phyloP scores from a whole-genome alignment of 2,113 vertebrate species.

The Tonatia bakeri region DNA sequence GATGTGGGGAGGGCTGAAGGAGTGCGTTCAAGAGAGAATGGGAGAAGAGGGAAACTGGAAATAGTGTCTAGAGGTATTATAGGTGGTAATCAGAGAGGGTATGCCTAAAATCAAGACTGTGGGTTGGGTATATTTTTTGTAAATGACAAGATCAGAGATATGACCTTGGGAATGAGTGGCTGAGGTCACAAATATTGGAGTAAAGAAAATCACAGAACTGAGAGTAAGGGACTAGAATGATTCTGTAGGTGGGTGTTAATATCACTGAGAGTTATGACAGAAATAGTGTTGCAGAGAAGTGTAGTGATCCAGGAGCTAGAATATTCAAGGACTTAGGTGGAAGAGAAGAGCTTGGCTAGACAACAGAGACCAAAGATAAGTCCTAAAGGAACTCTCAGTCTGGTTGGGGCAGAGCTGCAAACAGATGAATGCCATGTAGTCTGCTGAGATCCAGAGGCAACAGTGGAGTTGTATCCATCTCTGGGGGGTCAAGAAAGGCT shows the following conservation, averaged over 20 bases:
- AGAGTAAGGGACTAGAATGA: not conserved
- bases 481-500: not conserved
- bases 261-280: not conserved
- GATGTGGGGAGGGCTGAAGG: not conserved
- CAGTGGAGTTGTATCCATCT: not conserved
- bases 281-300: not conserved
- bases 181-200: not conserved
- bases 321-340: not conserved
- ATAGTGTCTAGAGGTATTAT: too few species aligned
- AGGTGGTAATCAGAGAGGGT: not conserved
- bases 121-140: not conserved
- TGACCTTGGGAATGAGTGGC: not conserved
- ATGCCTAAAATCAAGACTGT: not conserved
- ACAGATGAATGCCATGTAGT: not conserved
- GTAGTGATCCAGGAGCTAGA: not conserved
- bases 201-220: not conserved
- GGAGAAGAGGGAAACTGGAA: not conserved
- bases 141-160: not conserved
- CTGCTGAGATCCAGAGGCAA: not conserved
- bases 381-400: not conserved
- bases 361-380: not conserved
- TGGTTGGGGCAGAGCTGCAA: not conserved
- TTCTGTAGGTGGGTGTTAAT: not conserved
- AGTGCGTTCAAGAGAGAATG: not conserved
- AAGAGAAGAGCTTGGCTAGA: not conserved